Base-by-base conservation (phyloP, 2,113 vertebrate species). In the Turdus rufiventris region DNA sequence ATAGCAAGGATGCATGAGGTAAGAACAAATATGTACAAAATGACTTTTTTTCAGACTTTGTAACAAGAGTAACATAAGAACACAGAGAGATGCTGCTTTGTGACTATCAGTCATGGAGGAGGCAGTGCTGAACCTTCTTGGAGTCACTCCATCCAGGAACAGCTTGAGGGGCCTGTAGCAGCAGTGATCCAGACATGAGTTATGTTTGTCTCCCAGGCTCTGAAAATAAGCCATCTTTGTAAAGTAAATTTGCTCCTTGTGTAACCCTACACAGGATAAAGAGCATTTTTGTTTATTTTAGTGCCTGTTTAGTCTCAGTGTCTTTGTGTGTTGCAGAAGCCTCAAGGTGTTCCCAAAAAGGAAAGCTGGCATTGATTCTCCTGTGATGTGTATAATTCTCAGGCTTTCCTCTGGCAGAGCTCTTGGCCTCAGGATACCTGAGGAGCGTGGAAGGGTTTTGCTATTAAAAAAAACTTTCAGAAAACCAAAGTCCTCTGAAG, bases 141-240 rank as follows among this genome's bases (percentile, higher is more conserved):
- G 81, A 96, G 67, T 20, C 51, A 47, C 71, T 96, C 91, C 91
- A 94, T 93, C 43, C 58, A 71, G 56, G 71, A 96, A 92, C 93
- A 95, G 93, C 87, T 94, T 87, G 78, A 95, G 80, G n/a, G 84
- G n/a, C 67, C 53, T 3, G 18, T 71, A 88, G 42, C 57, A 79
- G 50, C 24, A 85, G 36, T 42, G 70, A 88, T 87, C 54, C 78
- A 95, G 81, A 79, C 77, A 70, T 42, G 57, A 81, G 50, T 56
- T 61, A 18, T 31, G 21, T 85, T 91, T 73, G 31, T 88, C 71
- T 94, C 74, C 29, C 58, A 91, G 62, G 17, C 42, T 94, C 62
- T 73, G 81, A 84, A 95, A 91, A 63, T 71, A 70, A 34, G 31
- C n/a, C 12, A 16, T 75, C 38, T 67, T 67, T 75, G 10, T 63